Evolutionary conservation across 2,113 vertebrate species (phyloP), one percentile per base, ranked within the genome.

Genomic region (Ceyx margarethae): DNA sequence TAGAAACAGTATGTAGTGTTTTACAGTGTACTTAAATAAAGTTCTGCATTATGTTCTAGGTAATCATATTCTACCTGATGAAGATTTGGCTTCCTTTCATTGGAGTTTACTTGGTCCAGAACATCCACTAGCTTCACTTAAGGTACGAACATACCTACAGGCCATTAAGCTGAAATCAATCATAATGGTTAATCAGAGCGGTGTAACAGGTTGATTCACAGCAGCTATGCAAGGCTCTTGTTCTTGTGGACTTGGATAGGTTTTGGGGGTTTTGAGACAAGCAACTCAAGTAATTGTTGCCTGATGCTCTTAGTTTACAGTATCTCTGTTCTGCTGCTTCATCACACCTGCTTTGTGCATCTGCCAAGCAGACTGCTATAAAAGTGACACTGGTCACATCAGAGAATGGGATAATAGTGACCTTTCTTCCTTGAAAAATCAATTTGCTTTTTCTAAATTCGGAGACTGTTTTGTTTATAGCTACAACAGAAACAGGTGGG

Each of bases 31-130:
- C 53, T 81, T 81, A 69, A 91, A 88, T 76, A 29, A 83, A 73
- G 54, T 85, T 96, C 40, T 96, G 42, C 25, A 15, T 98, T 97
- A 9, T 95, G 43, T 98, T 97, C 66, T 91, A 99, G 99, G 99
- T 97, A 99, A 99, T 97, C 99, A 99, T 97, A 99, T 99, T 98
- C 98, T 99, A 97, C 98, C 98, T 95, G 99, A 99, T 98, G 99
- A 99, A 98, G 99, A 99, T 98, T 98, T 99, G 97, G 99, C 99
- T 97, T 99, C 98, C 95, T 99, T 99, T 98, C 99, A 99, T 97
- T 99, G 99, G 99, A 99, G 98, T 98, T 98, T 99, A 97, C 98
- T 99, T 82, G 99, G 99, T 95, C 98, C 99, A 97, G 98, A 99
- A 89, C 99, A 99, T 96, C 99, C 99, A 89, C 97, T 99, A 97